phyloP scores from a whole-genome alignment of 2,797 vertebrate genomes.

The Hafferia zeledoni region DNA sequence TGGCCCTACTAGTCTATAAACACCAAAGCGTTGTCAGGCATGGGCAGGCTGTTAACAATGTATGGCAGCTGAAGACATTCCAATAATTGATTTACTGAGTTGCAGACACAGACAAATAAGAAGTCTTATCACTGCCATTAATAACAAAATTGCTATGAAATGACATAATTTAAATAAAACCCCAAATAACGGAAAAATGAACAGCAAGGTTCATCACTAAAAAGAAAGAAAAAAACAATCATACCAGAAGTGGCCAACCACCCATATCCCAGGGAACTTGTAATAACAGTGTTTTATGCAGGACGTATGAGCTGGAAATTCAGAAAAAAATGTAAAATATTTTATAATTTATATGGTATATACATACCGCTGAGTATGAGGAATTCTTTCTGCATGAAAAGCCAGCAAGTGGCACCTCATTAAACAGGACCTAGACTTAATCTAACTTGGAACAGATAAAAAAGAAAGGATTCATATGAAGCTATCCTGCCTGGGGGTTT shows the following conservation, averaged over 20 bases:
- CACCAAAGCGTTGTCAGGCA: background rate
- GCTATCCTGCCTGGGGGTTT: slow-evolving; percentile 76
- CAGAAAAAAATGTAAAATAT: slow-evolving; percentile 67
- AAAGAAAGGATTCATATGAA: slow-evolving; percentile 76
- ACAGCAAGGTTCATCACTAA: slow-evolving; percentile 23
- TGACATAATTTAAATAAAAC: background rate
- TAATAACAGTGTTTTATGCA: slow-evolving; percentile 77
- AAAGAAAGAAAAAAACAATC: slow-evolving; percentile 14
- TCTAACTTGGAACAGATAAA: slow-evolving; percentile 79
- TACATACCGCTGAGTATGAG: slow-evolving; percentile 75
- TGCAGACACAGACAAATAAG: background rate
- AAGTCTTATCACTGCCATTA: background rate
- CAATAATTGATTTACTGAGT: background rate
- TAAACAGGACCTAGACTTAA: slow-evolving; percentile 82
- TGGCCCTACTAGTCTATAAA: background rate
- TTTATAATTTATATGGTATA: slow-evolving; percentile 80
- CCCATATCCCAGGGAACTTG: slow-evolving; percentile 71
- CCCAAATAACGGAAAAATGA: slow-evolving; percentile 10
- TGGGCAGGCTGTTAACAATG: background rate
- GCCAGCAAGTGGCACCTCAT: slow-evolving; percentile 80
- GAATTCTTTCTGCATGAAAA: slow-evolving; percentile 79
- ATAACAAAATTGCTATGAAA: background rate
- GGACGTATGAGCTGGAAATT: slow-evolving; percentile 72
- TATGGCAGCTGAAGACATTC: background rate
- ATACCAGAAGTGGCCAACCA: slow-evolving; percentile 74